A percentile compares a stretch with the other conserved stretches of the same genome.
Evolutionary conservation across 2,113 vertebrate species (phyloP).

Genomic region (Marcusenius ussheri): DNA sequence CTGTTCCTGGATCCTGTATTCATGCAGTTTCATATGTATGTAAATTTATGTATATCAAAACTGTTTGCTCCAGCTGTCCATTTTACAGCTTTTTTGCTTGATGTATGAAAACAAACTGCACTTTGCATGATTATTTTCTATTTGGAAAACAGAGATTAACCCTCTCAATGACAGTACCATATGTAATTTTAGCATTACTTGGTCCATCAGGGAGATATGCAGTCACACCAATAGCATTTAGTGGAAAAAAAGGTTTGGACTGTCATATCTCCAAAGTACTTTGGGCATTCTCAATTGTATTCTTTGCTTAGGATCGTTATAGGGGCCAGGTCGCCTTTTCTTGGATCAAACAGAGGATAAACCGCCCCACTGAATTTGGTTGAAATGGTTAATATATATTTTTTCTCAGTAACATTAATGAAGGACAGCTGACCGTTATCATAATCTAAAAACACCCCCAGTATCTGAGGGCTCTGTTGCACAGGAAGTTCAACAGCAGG

Average conservation of each 20-base stretch:
- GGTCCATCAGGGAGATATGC: neutral
- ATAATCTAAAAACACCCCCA: slow-evolving; percentile 49
- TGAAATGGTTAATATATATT: slow-evolving; percentile 33
- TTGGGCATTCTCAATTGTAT: neutral
- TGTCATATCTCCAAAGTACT: neutral
- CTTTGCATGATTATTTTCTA: neutral
- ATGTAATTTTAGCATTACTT: neutral
- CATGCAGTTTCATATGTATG: neutral
- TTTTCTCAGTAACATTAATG: slow-evolving; percentile 27
- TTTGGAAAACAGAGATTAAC: neutral
- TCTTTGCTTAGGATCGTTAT: slow-evolving; percentile 17
- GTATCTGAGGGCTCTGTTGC: neutral
- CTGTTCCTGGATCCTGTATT: neutral
- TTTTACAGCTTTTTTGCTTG: neutral
- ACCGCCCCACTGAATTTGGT: slow-evolving; percentile 21
- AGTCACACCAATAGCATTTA: neutral
- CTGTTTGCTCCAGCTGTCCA: neutral
- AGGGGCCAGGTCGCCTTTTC: accelerated
- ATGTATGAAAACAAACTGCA: neutral
- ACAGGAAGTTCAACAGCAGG: neutral
- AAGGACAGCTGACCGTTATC: slow-evolving; percentile 38
- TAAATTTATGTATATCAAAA: neutral
- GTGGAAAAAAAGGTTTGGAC: neutral
- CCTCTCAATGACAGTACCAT: too few species aligned
- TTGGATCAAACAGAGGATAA: slow-evolving; percentile 55